Evolutionary conservation across 1,140 invertebrate species (phyloP), one percentile per base, ranked within the genome.

Genomic region (Rhopalosiphum maidis): DNA sequence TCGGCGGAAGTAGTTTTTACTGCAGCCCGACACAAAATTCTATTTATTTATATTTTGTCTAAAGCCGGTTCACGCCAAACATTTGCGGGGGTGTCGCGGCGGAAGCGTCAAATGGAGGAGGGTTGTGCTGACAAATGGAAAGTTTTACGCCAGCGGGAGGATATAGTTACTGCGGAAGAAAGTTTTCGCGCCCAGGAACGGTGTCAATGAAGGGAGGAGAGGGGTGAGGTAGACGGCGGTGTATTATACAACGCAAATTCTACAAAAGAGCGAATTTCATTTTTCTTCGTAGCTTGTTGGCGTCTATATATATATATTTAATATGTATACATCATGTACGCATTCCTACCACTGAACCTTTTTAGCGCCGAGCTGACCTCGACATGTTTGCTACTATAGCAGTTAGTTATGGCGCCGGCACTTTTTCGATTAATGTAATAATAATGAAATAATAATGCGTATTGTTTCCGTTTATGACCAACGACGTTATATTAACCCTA

Each of bases 111-210:
- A 60, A 77, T n/a, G 60, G 60, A 23, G 15, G 15, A 77, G 60
- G 60, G 60, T 77, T 30, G 46, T 21, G 87, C 43, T 88, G 87
- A 88, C 30, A 88, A 51, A 88, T 51, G 87, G 35, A 88, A 51
- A 88, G 87, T 35, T 51, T 46, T 46, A n/a, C 43, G 86, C 43
- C 11, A 46, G 25, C 30, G 30, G 25, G 25, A 86, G 60, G 11
- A 77, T 77, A 77, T n/a, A 77, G 60, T 68, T n/a, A 60, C 60
- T n/a, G 30, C 60, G 60, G 60, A 77, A n/a, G 60, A 77, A 77
- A 77, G 60, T 77, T 77, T 77, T 77, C 30, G n/a, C 60, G 60
- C 60, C 15, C 60, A 77, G 60, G 5, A 30, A 68, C 60, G 60
- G 25, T 68, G 60, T 68, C 30, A 3, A 30, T 30, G 30, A 18